Base-by-base conservation (phyloP, 1,140 invertebrate genomes). In the Temnothorax longispinosus region DNA sequence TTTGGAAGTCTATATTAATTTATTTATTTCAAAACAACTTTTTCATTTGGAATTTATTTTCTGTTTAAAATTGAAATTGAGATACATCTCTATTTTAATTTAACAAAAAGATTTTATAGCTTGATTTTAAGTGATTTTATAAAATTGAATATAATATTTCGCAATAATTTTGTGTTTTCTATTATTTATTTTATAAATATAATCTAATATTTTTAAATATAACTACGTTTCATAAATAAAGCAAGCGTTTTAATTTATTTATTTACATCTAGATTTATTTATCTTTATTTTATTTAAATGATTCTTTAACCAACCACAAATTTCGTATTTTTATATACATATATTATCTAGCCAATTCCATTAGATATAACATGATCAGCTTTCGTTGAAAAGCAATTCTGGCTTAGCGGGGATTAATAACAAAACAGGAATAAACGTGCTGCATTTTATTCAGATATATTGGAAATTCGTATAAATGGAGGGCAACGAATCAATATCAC, bases 401-500 rank as follows among this genome's bases (percentile, higher is more conserved):
- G 7, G 47, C 35, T 58, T 74, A 52, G 18, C 13, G 15, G 5
- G n/a, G n/a, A 84, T 84, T 75, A 75, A 60, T 60, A 38, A 84
- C 11, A 47, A 60, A 60, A 82, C 21, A 47, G 41, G 13, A 47
- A 60, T 60, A 60, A 44, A 44, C 56, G 13, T 13, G 41, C 56
- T 62, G 32, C 41, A 62, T 64, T 60, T 75, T 62, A 74, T 82
- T 74, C 41, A 58, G 41, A 47, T 47, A 38, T 74, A 62, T 60
- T 32, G 32, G 44, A 60, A 15, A 47, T 60, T 84, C 41, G 32
- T 60, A 27, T 41, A 62, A 62, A 84, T 50, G 18, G 11, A 60
- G 32, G 32, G 18, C 41, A 74, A n/a, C 32, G n/a, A 84, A 75
- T 84, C 80, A 32, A 84, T 84, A 84, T 84, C 41, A 62, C 80